Conservation (phyloP, 2,797 vertebrate species). For the Tolypeutes matacus region DNA sequence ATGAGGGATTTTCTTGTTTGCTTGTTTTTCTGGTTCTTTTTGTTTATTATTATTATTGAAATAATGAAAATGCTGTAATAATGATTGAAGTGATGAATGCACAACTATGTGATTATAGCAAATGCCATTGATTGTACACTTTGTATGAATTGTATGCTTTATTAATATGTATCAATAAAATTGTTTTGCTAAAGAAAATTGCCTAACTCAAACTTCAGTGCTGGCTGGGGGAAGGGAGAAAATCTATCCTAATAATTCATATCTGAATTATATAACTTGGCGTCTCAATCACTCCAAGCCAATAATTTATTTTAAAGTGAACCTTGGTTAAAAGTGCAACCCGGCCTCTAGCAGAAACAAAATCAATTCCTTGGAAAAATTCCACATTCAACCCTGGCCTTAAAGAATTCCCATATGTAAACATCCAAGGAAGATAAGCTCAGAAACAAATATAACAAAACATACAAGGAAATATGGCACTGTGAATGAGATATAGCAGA, state of each 20-base stretch:
- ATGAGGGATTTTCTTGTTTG: too few relatives aligned
- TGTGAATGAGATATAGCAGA: not conserved
- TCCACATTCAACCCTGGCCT: not conserved
- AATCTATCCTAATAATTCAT: not conserved
- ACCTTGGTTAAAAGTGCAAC: not conserved
- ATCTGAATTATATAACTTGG: slow-evolving; percentile 18
- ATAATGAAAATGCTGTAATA: too few relatives aligned
- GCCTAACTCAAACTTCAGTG: not conserved
- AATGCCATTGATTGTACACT: too few relatives aligned
- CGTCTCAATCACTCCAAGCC: not conserved
- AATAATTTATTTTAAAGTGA: slow-evolving; percentile 39
- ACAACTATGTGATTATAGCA: too few relatives aligned
- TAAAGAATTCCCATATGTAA: not conserved
- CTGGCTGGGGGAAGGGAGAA: not conserved
- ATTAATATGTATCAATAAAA: too few relatives aligned
- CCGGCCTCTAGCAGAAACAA: not conserved
- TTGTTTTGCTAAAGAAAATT: not conserved
- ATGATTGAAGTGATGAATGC: too few relatives aligned
- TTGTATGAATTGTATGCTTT: too few relatives aligned
- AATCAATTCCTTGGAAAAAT: slow-evolving; percentile 1
- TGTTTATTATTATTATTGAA: too few relatives aligned
- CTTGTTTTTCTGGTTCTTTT: too few relatives aligned
- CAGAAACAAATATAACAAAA: not conserved
- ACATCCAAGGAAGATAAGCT: not conserved
- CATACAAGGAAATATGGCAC: not conserved